Conservation (phyloP, 2,888 invertebrate genomes). For the Onthophagus sagittarius region DNA sequence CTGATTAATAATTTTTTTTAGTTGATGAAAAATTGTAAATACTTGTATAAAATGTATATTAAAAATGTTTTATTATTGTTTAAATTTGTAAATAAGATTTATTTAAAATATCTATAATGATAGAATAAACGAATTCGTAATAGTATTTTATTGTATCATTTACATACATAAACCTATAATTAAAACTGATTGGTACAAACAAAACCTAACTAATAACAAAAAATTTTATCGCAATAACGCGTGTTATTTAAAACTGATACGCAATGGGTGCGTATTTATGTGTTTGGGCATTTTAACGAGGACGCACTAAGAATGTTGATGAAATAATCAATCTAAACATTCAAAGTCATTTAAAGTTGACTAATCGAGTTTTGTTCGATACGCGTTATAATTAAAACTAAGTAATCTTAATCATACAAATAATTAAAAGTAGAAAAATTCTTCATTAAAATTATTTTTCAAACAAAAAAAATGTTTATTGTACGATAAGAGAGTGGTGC, state of each 20-base stretch:
- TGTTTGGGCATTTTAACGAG: not conserved
- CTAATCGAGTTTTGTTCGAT: not conserved
- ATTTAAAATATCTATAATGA: conserved; percentile 24
- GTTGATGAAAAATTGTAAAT: not conserved
- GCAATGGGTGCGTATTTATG: not conserved
- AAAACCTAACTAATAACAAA: not conserved
- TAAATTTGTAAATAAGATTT: conserved; percentile 22
- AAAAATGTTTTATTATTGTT: conserved; percentile 20
- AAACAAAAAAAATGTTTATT: not conserved
- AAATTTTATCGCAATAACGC: not conserved
- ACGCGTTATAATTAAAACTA: not conserved
- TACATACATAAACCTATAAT: not conserved
- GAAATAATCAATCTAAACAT: not conserved
- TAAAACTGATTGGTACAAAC: not conserved
- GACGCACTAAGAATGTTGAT: not conserved
- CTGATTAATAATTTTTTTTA: not conserved
- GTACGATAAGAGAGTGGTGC: not conserved
- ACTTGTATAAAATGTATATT: conserved; percentile 22
- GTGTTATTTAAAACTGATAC: not conserved
- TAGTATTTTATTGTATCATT: not conserved
- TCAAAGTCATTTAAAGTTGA: not conserved
- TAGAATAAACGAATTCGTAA: conserved; percentile 18
- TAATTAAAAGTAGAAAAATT: not conserved
- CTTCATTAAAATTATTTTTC: not conserved
- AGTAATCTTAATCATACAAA: not conserved